These are phyloP conservation scores for Rotaria socialis DNA, from an alignment of 2,888 invertebrate genomes.

Conservation along the genomic window DNA sequence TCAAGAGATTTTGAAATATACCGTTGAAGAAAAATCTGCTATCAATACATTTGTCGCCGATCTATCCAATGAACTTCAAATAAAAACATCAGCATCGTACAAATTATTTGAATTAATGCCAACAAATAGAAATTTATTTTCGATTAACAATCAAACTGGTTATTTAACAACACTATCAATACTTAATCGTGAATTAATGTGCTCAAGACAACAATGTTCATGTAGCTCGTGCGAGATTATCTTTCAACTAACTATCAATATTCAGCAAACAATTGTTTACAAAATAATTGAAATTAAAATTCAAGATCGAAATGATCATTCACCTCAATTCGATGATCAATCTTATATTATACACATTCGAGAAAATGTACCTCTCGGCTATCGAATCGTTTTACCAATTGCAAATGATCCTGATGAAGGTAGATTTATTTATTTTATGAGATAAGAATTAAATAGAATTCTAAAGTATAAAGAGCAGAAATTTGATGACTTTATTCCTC, in stretches of 20 bases:
- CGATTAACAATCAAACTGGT: neutral
- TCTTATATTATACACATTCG: neutral
- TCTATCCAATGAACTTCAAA: neutral
- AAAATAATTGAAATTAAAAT: conserved; percentile 23
- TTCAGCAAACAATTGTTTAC: neutral
- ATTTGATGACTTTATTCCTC: no score
- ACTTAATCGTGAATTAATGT: conserved; percentile 1
- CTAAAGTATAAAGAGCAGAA: no score
- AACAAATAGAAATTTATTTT: neutral
- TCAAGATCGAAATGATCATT: conserved; percentile 28
- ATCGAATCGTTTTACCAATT: conserved; percentile 5
- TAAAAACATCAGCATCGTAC: neutral
- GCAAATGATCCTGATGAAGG: conserved; percentile 27
- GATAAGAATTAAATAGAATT: no score
- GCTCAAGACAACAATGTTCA: conserved; percentile 24
- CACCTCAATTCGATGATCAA: neutral
- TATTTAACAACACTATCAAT: neutral
- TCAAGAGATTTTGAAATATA: neutral
- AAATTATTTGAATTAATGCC: neutral
- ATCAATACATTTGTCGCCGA: neutral
- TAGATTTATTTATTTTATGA: neutral
- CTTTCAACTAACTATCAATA: neutral
- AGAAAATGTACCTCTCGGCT: conserved; percentile 12
- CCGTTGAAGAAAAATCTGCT: neutral
- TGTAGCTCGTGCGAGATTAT: neutral